Evolutionary conservation across 2,113 vertebrate species (phyloP).

Genomic region (Saccopteryx leptura): DNA sequence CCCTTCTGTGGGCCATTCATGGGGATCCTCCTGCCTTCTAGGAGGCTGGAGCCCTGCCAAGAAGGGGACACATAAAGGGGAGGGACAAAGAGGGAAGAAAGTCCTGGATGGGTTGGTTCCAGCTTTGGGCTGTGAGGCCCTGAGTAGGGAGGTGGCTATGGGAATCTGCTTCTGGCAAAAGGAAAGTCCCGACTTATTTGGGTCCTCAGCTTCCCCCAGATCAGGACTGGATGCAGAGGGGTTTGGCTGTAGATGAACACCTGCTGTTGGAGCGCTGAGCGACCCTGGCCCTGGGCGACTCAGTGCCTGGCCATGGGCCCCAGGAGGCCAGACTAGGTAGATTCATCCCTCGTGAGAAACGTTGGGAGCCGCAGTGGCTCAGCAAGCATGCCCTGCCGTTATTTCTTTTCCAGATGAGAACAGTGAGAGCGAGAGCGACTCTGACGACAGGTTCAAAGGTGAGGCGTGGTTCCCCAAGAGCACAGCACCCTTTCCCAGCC

Average conservation of each 20-base stretch:
- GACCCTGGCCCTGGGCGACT: background rate
- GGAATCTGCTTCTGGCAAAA: slow-evolving; percentile 52
- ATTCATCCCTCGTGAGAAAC: background rate
- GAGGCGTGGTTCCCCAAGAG: slow-evolving; percentile 82
- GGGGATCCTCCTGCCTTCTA: background rate
- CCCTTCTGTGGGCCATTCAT: background rate
- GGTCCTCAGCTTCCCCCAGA: background rate
- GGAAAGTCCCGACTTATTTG: background rate
- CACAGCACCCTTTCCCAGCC: background rate
- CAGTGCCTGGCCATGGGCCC: background rate
- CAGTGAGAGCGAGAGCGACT: slow-evolving; percentile 99
- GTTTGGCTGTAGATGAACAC: background rate
- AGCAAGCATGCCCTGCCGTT: slow-evolving; percentile 47
- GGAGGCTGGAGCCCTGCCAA: background rate
- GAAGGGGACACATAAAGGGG: slow-evolving; percentile 12
- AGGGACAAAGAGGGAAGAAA: background rate
- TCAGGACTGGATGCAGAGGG: background rate
- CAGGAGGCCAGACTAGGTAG: background rate
- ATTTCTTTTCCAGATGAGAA: slow-evolving; percentile 96
- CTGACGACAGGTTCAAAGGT: slow-evolving; percentile 99
- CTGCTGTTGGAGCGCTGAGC: background rate
- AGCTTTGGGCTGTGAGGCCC: background rate
- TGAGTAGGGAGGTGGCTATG: background rate
- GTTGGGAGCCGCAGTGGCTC: background rate
- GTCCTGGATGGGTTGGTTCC: slow-evolving; percentile 10